Percentiles rank a stretch among this genome's conserved stretches.
These are phyloP conservation scores for Brachyptera risi DNA, from an alignment of 2,888 invertebrate genomes.

Conservation along the genomic window DNA sequence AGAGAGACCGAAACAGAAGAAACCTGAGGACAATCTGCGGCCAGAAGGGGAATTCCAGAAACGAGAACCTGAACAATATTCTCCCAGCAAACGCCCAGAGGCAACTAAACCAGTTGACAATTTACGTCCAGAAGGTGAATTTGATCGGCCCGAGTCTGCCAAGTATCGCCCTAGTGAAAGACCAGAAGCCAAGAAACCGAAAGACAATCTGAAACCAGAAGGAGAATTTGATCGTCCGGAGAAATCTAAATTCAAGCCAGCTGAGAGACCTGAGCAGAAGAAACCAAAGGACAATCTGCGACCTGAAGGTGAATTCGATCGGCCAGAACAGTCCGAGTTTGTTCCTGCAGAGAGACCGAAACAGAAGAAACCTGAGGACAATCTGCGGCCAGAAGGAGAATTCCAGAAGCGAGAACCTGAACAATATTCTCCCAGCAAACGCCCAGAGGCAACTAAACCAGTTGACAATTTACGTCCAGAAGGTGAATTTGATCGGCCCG, in stretches of 20 bases:
- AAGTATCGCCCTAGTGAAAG: constrained; percentile 53
- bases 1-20: constrained; percentile 38
- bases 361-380: constrained; percentile 56
- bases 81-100: constrained; percentile 49
- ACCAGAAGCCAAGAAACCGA: constrained; percentile 43
- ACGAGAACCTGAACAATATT: constrained; percentile 40
- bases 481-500: constrained; percentile 45
- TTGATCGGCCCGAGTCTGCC: constrained; percentile 43
- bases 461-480: constrained; percentile 53
- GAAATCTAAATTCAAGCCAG: constrained; percentile 37
- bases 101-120: constrained; percentile 62
- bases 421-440: constrained; percentile 44
- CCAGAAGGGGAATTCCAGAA: constrained; percentile 47
- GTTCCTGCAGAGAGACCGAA: constrained; percentile 36
- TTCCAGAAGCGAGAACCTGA: constrained; percentile 48
- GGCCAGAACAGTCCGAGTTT: constrained; percentile 41
- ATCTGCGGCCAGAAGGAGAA: constrained; percentile 58
- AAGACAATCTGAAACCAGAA: constrained; percentile 40
- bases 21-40: constrained; percentile 52
- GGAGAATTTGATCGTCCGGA: constrained; percentile 47
- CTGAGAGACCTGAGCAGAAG: constrained; percentile 40
- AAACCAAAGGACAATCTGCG: constrained; percentile 39
- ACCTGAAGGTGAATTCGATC: constrained; percentile 56
- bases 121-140: constrained; percentile 42
- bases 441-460: constrained; percentile 38